Evolutionary conservation across 2,888 invertebrate genomes (phyloP), one percentile per base, ranked within the genome.

Genomic region (Glaucopsyche alexis): DNA sequence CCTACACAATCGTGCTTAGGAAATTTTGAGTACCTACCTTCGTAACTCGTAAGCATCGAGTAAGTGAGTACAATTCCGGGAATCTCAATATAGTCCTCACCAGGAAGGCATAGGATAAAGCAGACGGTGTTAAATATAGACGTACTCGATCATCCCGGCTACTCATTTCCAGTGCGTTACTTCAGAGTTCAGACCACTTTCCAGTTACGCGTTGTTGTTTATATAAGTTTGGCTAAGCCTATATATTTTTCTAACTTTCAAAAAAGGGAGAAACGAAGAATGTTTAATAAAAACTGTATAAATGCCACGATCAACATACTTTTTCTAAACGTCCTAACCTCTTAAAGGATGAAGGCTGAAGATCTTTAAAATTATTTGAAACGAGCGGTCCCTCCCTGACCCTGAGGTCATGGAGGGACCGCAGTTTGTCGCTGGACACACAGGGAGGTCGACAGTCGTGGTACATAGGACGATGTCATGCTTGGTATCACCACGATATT

Each of bases 71-170:
- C 2, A 13, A 38, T 60, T 38, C 29, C 60, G 29, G 60, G 60
- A 60, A 60, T 60, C 55, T 60, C 55, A 60, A 60, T 60, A 60
- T 60, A 60, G 55, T 60, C 55, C 60, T 38, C 60, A 38, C 29
- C 60, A 60, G 60, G 60, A 60, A 60, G 60, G 60, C 60, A 38
- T 13, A 60, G 29, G 60, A 60, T 60, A 29, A 60, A 29, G 29
- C 60, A 60, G 60, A 60, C 60, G 60, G 29, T 29, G 60, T 60
- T 55, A 60, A 60, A 60, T 60, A 60, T 60, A 60, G 60, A 60
- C 60, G 60, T 13, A 29, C 60, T 60, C 29, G 47, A 38, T 38
- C 60, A 60, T 60, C 29, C 60, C 29, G 29, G 47, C 11, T 47
- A 38, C 13, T 29, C 60, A 60, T 19, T 19, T 38, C 29, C 29